Conservation (phyloP, 2,888 invertebrate species). For the Elegia similella region DNA sequence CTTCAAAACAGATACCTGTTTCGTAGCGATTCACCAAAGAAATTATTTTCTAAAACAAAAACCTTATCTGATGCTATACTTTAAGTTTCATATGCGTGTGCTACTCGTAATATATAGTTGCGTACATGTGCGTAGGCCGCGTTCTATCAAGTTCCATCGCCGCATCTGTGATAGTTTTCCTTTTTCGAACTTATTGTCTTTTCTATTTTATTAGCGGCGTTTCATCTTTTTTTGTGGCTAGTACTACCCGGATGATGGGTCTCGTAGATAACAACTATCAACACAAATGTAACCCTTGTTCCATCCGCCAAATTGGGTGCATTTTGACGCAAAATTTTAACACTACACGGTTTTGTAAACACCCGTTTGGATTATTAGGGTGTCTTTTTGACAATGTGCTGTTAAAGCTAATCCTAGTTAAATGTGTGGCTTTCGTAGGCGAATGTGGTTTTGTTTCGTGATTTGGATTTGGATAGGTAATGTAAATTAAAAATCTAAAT, state of each 20-base stretch:
- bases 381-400: constrained; percentile 18
- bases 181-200: constrained; percentile 20
- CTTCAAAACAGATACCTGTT: constrained; percentile 6
- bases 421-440: not conserved
- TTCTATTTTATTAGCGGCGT: constrained; percentile 23
- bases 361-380: constrained; percentile 33
- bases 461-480: no score
- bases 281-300: constrained; percentile 74
- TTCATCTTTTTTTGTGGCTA: constrained; percentile 45
- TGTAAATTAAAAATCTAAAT: no score
- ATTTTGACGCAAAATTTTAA: constrained; percentile 72
- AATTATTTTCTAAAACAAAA: constrained; percentile 2
- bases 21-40: not conserved
- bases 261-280: constrained; percentile 69
- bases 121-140: constrained; percentile 16
- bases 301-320: constrained; percentile 74
- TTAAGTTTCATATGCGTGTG: not conserved
- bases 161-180: constrained; percentile 26
- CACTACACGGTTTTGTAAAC: constrained; percentile 54
- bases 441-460: not conserved
- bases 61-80: constrained; percentile 4
- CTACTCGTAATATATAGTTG: constrained; percentile 3
- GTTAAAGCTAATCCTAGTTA: constrained; percentile 14
- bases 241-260: constrained; percentile 62
- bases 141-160: constrained; percentile 21